Evolutionary conservation across 2,888 invertebrate genomes (phyloP), one percentile per base, ranked within the genome.

Genomic region (Odontocerum albicorne): DNA sequence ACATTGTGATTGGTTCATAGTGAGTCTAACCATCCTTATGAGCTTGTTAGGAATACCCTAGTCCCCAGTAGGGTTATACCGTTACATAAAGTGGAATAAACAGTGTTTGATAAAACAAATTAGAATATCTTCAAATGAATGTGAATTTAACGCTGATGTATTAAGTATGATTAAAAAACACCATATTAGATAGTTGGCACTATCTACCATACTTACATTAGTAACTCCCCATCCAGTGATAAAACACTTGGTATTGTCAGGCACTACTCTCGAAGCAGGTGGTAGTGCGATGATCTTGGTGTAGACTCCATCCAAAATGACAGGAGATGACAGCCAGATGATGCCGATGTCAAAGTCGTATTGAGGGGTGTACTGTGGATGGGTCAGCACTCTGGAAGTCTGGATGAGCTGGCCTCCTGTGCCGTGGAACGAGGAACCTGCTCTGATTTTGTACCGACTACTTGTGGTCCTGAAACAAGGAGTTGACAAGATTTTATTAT

Each of bases 161-260:
- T n/a, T n/a, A n/a, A n/a, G n/a, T n/a, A n/a, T n/a, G n/a, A n/a
- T n/a, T n/a, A n/a, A n/a, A n/a, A n/a, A n/a, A n/a, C n/a, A n/a
- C n/a, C n/a, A n/a, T n/a, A n/a, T n/a, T n/a, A n/a, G n/a, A n/a
- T n/a, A n/a, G n/a, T n/a, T n/a, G n/a, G n/a, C n/a, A n/a, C n/a
- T n/a, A n/a, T n/a, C n/a, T n/a, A n/a, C n/a, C n/a, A n/a, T n/a
- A 40, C 67, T 64, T 51, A 68, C 68, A 17, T 68, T 65, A 42
- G 69, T 69, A 3, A 65, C 65, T 22, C 77, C 77, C 65, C 68
- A 77, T 53, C 77, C 78, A 35, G 77, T 71, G 1, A 77, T 74
- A 2, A 73, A n/a, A 4, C 76, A 75, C 62, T 67, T 66, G 15
- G 68, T 64, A 13, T 21, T 17, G 36, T 54, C 54, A 21, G 69